Evolutionary conservation across 2,888 invertebrate genomes (phyloP), one percentile per base, ranked within the genome.

Genomic region (Drosophila peninsularis): DNA sequence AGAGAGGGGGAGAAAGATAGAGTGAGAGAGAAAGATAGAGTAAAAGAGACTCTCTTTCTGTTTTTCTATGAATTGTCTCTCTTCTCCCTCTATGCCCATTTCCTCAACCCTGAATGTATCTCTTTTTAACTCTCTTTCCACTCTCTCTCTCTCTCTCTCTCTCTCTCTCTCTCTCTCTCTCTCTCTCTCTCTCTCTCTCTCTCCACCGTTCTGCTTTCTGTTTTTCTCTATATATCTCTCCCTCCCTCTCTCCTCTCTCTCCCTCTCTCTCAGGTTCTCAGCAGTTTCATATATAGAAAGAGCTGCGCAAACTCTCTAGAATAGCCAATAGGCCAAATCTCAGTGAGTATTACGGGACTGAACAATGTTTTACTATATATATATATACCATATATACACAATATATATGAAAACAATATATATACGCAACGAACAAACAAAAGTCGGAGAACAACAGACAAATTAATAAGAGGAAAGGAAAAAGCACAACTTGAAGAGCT

Each of bases 371-470:
- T 37, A 30, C n/a, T 17, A 37, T 17, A 13, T 10, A 27, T 3
- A 42, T n/a, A 19, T 10, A 32, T 19, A 55, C 34, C 34, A 39
- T 44, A 36, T 52, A 52, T 30, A 9, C 1, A 21, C 4, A 24
- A 41, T 17, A 27, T 4, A 19, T 27, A 30, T 19, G 41, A 19
- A 34, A 32, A 14, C 19, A 44, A 11, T 19, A 44, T 44, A 21
- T 24, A 24, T 24, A 39, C 27, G 32, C 42, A 14, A 32, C 24
- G 27, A 52, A 52, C n/a, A 21, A 36, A 34, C 24, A 30, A 63
- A 63, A 49, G 27, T 36, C 17, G 32, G 61, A 49, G 41, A 56
- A 41, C 24, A 36, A 11, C 17, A 39, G 37, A 42, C 32, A 42
- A 42, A 42, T 56, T 27, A 45, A 56, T 24, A 32, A 10, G 27